These are phyloP conservation scores for Gallinago paraguaiae DNA, from an alignment of 2,113 vertebrate genomes.

Conservation along the genomic window DNA sequence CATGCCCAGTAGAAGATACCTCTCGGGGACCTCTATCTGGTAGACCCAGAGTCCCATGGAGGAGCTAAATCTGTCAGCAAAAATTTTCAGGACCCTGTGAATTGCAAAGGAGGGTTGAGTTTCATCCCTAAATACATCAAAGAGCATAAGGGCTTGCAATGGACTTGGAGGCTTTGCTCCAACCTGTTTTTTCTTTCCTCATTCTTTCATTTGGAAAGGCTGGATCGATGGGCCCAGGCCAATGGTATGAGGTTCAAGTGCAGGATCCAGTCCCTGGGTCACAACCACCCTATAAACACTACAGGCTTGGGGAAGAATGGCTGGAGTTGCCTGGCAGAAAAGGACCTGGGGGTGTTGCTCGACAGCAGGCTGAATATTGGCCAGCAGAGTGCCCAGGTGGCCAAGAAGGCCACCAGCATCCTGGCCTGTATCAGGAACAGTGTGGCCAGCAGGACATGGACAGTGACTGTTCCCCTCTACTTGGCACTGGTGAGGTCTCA, in stretches of 20 bases:
- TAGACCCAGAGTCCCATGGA: not conserved
- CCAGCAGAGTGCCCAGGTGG: not conserved
- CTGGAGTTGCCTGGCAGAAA: not conserved
- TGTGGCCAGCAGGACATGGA: too few relatives aligned
- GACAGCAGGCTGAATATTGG: not conserved
- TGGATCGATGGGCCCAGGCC: not conserved
- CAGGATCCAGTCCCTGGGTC: too few relatives aligned
- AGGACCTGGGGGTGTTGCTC: not conserved
- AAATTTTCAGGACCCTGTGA: not conserved
- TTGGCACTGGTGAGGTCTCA: too few relatives aligned
- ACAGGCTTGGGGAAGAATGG: not conserved
- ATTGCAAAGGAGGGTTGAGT: not conserved
- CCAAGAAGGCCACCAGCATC: not conserved
- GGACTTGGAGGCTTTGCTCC: not conserved
- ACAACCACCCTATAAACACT: too few relatives aligned
- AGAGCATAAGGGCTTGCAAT: not conserved
- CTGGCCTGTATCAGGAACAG: too few relatives aligned
- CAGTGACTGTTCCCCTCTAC: too few relatives aligned
- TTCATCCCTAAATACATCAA: not conserved
- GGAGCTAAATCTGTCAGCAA: not conserved
- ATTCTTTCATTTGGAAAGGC: not conserved
- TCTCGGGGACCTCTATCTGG: accelerated
- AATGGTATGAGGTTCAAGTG: not conserved
- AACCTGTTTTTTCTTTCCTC: not conserved
- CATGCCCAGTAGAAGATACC: not conserved